Conservation (phyloP, 2,888 invertebrate species). For the Ophraella communa region DNA sequence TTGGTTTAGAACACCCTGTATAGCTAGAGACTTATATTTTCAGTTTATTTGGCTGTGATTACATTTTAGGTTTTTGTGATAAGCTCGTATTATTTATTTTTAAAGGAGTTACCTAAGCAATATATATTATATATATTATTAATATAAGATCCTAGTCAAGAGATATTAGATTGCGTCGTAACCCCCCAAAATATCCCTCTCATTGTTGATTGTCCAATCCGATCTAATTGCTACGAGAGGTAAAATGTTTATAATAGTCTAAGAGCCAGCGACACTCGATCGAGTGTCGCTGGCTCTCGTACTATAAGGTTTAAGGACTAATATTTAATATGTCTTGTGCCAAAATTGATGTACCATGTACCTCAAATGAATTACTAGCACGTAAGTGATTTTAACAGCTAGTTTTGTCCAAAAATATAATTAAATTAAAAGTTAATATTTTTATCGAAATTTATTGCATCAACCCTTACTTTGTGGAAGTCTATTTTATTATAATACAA, state of each 20-base stretch:
- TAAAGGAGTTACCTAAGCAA: constrained; percentile 49
- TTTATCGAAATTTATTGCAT: neutral
- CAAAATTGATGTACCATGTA: constrained; percentile 76
- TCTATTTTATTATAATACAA: no score
- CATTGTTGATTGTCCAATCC: neutral
- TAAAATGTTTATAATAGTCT: constrained; percentile 7
- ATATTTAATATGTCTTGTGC: constrained; percentile 65
- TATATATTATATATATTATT: no score
- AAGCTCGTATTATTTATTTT: constrained; percentile 44
- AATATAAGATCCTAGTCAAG: constrained; percentile 56
- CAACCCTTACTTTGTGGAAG: no score
- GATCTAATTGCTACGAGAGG: constrained; percentile 10
- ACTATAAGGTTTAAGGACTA: constrained; percentile 35
- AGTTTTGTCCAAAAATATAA: constrained; percentile 25
- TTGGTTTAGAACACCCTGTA: constrained; percentile 40
- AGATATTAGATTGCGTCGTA: constrained; percentile 17
- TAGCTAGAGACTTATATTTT: constrained; percentile 45
- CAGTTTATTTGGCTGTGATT: constrained; percentile 51
- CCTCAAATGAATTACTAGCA: constrained; percentile 41
- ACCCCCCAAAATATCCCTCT: constrained; percentile 13
- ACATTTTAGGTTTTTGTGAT: constrained; percentile 50
- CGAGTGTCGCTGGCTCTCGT: no score
- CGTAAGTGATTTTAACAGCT: constrained; percentile 45
- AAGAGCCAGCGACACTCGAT: no score
- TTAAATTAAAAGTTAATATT: neutral